A percentile compares a stretch with the other conserved stretches of the same genome.
These are phyloP conservation scores for Strigamia maritima DNA, from an alignment of 2,888 invertebrate genomes.

Conservation along the genomic window DNA sequence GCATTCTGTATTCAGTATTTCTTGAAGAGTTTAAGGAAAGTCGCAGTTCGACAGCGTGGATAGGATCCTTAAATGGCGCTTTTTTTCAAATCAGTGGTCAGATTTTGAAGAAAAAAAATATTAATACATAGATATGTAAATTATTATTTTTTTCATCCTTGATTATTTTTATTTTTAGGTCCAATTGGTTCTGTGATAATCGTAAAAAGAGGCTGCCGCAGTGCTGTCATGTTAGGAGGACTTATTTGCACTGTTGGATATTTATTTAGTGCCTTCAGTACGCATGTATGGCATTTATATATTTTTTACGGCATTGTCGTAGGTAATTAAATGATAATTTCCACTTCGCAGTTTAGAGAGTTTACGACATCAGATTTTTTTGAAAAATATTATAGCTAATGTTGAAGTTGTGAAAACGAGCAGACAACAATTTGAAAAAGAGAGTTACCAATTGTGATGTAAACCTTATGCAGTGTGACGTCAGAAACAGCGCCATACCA, in stretches of 20 bases:
- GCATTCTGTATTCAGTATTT: conserved; percentile 44
- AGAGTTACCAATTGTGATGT: too few relatives aligned
- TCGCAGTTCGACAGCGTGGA: conserved; percentile 46
- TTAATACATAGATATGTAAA: too few relatives aligned
- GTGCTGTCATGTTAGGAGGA: conserved; percentile 28
- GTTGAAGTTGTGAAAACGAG: too few relatives aligned
- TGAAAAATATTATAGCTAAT: too few relatives aligned
- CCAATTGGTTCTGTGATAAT: conserved; percentile 35
- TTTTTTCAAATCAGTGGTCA: conserved; percentile 44
- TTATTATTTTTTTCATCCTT: too few relatives aligned
- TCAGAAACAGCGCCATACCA: too few relatives aligned
- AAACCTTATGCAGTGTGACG: too few relatives aligned
- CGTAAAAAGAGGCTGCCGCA: conserved; percentile 35
- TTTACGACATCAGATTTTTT: too few relatives aligned
- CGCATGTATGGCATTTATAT: conserved; percentile 2
- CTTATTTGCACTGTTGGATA: conserved; percentile 27
- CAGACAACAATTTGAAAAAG: too few relatives aligned
- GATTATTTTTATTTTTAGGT: too few relatives aligned
- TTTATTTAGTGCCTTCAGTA: conserved; percentile 1
- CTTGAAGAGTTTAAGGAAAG: conserved; percentile 44
- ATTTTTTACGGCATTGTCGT: conserved; percentile 32
- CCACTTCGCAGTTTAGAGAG: too few relatives aligned
- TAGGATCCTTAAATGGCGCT: conserved; percentile 45
- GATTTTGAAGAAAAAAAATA: too few relatives aligned
- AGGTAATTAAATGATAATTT: not conserved